Percentiles rank a stretch among this genome's conserved stretches.
phyloP scores from a whole-genome alignment of 2,888 invertebrate species.

The Agrotis puta region DNA sequence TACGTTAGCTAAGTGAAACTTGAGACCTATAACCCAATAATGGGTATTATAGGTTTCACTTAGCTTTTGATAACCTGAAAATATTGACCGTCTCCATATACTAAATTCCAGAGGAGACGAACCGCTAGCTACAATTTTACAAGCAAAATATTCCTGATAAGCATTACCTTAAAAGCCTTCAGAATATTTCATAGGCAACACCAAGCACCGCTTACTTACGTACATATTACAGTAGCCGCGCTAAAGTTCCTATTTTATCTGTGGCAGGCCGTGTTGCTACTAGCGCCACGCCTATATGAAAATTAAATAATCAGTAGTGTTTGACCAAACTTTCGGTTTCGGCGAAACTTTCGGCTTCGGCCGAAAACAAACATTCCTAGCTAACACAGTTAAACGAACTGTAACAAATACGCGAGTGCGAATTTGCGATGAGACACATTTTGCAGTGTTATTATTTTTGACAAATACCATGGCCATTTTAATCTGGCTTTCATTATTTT shows the following conservation, averaged over 20 bases:
- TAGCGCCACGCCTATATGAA: slow-evolving; percentile 67
- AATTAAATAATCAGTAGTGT: slow-evolving; percentile 66
- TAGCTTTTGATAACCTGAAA: neutral
- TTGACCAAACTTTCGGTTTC: too few species aligned
- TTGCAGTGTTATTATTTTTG: too few species aligned
- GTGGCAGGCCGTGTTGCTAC: slow-evolving; percentile 44
- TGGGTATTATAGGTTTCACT: too few species aligned
- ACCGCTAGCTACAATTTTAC: neutral
- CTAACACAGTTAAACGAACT: too few species aligned
- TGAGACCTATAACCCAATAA: too few species aligned
- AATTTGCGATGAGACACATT: too few species aligned
- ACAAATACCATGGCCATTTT: too few species aligned
- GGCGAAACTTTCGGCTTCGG: too few species aligned
- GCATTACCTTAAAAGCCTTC: slow-evolving; percentile 44
- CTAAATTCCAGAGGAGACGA: neutral
- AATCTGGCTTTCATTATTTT: too few species aligned
- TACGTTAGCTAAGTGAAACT: too few species aligned
- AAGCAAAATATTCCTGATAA: slow-evolving; percentile 27
- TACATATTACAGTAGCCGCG: slow-evolving; percentile 56
- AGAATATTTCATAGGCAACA: slow-evolving; percentile 55
- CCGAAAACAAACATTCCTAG: too few species aligned
- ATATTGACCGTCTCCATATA: neutral
- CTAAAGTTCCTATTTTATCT: slow-evolving; percentile 62
- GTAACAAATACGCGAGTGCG: too few species aligned
- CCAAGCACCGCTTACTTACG: slow-evolving; percentile 47